These are phyloP conservation scores for Leucopsar rothschildi DNA, from an alignment of 2,113 vertebrate genomes.

Conservation along the genomic window DNA sequence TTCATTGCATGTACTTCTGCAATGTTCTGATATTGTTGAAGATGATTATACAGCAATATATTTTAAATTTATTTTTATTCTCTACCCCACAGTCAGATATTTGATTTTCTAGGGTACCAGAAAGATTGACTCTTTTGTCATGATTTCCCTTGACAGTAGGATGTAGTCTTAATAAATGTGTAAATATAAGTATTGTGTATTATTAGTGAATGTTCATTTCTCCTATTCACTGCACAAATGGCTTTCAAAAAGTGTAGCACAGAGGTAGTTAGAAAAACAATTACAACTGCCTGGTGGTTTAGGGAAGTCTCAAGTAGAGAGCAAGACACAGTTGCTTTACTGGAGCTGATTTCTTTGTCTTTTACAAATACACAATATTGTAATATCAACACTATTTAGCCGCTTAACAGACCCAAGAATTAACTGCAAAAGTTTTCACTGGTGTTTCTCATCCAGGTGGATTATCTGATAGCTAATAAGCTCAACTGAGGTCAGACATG, in stretches of 20 bases:
- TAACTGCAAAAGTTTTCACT: neutral
- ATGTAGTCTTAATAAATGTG: neutral
- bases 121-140: neutral
- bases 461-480: neutral
- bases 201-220: slow-evolving; percentile 10
- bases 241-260: neutral
- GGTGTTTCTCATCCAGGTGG: neutral
- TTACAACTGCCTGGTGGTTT: neutral
- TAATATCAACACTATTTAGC: neutral
- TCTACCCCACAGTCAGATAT: neutral
- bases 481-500: neutral
- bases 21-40: neutral
- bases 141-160: slow-evolving; percentile 18
- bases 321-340: neutral
- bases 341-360: neutral
- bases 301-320: neutral
- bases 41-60: neutral
- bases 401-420: neutral
- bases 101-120: neutral
- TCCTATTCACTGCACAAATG: neutral
- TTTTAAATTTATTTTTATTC: neutral
- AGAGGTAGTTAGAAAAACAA: neutral
- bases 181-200: slow-evolving; percentile 1
- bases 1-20: neutral
- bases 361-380: neutral